These are phyloP conservation scores for Neoscelio sp. DNA, from an alignment of 2,888 invertebrate species.

Conservation along the genomic window DNA sequence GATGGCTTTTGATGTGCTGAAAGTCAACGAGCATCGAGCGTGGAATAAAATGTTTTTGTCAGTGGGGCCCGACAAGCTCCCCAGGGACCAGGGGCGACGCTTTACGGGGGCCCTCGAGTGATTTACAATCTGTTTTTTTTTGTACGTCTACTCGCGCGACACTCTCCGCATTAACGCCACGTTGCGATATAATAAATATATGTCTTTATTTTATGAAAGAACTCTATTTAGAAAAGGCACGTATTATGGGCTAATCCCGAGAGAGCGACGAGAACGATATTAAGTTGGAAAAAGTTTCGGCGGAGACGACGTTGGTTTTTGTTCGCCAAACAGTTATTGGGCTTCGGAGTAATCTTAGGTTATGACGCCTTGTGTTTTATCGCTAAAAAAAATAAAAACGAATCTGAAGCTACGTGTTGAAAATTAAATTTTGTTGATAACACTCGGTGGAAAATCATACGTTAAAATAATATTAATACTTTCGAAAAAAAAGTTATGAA, in stretches of 20 bases:
- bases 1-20: slow-evolving; percentile 34
- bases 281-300: slow-evolving; percentile 63
- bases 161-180: slow-evolving; percentile 59
- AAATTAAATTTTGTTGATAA: slow-evolving; percentile 49
- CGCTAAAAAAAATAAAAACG: slow-evolving; percentile 50
- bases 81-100: slow-evolving; percentile 37
- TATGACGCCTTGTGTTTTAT: slow-evolving; percentile 62
- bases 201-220: slow-evolving; percentile 56
- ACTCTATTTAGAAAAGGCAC: slow-evolving; percentile 62
- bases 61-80: slow-evolving; percentile 28
- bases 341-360: slow-evolving; percentile 60
- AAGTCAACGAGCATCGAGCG: slow-evolving; percentile 41
- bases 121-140: slow-evolving; percentile 59
- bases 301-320: slow-evolving; percentile 36
- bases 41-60: slow-evolving; percentile 41
- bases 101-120: slow-evolving; percentile 56
- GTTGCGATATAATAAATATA: slow-evolving; percentile 55
- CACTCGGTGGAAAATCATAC: slow-evolving; percentile 33
- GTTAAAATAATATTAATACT: slow-evolving; percentile 43
- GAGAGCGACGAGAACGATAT: slow-evolving; percentile 59
- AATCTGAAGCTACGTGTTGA: slow-evolving; percentile 42
- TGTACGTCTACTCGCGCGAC: slow-evolving; percentile 10
- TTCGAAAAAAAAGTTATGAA: too few species aligned
- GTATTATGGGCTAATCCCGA: slow-evolving; percentile 64
- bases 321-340: slow-evolving; percentile 63